A percentile compares a stretch with the other conserved stretches of the same genome.
phyloP scores from a whole-genome alignment of 2,888 invertebrate genomes.

The Rugalucina vietnamica region DNA sequence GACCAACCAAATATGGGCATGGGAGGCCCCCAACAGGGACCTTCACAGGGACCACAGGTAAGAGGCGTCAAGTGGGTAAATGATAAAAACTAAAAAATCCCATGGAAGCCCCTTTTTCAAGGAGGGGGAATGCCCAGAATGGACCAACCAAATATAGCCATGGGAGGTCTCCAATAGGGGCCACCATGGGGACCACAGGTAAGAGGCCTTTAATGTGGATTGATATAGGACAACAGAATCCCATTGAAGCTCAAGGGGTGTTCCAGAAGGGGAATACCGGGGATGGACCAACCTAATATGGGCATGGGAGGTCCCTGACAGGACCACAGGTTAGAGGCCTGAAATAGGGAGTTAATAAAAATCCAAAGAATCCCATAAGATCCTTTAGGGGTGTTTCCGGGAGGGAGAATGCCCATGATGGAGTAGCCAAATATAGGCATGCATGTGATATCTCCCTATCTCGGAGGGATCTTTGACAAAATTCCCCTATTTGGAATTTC shows the following conservation, averaged over 20 bases:
- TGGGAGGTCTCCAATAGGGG: conserved; percentile 40
- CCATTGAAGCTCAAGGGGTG: conserved; percentile 40
- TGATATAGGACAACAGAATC: conserved; percentile 47
- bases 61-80: not conserved
- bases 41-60: conserved; percentile 49
- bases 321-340: conserved; percentile 36
- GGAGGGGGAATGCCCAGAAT: conserved; percentile 43
- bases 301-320: conserved; percentile 45
- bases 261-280: conserved; percentile 31
- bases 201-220: not conserved
- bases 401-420: too few relatives aligned
- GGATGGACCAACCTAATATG: conserved; percentile 59
- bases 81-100: conserved; percentile 48
- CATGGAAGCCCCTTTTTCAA: conserved; percentile 30
- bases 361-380: too few relatives aligned
- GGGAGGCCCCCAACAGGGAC: conserved; percentile 39
- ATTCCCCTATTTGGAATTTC: too few relatives aligned
- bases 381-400: too few relatives aligned
- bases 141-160: conserved; percentile 57
- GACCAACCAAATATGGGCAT: conserved; percentile 57
- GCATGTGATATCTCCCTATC: too few relatives aligned
- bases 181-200: conserved; percentile 48
- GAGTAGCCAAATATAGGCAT: too few relatives aligned
- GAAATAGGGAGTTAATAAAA: too few relatives aligned
- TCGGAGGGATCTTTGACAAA: too few relatives aligned